These are phyloP conservation scores for Dasypolia templi DNA, from an alignment of 2,888 invertebrate genomes.

Conservation along the genomic window DNA sequence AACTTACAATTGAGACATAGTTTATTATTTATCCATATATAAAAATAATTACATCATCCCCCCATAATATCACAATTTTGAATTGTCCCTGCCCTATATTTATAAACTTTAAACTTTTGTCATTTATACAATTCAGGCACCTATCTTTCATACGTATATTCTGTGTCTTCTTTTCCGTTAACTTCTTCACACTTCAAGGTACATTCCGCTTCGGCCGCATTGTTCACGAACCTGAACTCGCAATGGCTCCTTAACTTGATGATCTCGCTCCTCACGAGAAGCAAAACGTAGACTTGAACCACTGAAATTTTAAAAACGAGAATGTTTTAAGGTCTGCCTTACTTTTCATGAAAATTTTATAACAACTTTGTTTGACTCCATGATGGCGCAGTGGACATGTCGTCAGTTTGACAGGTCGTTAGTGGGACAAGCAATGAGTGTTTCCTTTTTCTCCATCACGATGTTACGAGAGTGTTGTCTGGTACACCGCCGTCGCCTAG, in stretches of 20 bases:
- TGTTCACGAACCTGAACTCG: conserved; percentile 32
- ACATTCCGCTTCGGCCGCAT: conserved; percentile 27
- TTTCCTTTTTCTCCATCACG: not conserved
- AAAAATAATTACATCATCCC: not conserved
- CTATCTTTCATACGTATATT: conserved; percentile 23
- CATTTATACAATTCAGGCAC: conserved; percentile 12
- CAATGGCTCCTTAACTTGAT: conserved; percentile 28
- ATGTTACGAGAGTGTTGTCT: not conserved
- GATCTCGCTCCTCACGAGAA: conserved; percentile 36
- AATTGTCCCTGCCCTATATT: not conserved
- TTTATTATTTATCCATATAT: not conserved
- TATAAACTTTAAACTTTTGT: not conserved
- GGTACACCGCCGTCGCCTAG: not conserved
- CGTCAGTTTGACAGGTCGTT: not conserved
- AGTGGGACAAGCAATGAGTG: not conserved
- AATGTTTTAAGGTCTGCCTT: not conserved
- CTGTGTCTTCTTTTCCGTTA: not conserved
- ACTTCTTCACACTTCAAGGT: conserved; percentile 25
- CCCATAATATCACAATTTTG: conserved; percentile 7
- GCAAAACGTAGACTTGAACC: conserved; percentile 21
- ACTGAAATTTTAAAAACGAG: conserved; percentile 16
- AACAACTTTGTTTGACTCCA: not conserved
- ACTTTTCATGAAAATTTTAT: not conserved
- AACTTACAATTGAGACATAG: not conserved
- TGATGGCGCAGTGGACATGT: not conserved